These are phyloP conservation scores for Cheumatopsyche charites DNA, from an alignment of 1,140 invertebrate species.

Conservation along the genomic window DNA sequence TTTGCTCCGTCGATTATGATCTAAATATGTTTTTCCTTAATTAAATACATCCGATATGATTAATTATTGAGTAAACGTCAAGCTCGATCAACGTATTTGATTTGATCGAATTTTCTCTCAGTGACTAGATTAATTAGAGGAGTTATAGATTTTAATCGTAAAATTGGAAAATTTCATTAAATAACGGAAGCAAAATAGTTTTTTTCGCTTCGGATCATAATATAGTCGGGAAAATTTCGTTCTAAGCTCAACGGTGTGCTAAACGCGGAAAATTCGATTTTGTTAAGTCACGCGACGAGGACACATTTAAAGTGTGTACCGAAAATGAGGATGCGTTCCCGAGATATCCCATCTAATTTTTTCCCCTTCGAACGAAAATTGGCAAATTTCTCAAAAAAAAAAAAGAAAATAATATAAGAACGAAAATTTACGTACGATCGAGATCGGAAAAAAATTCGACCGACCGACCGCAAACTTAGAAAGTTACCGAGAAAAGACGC, in stretches of 20 bases:
- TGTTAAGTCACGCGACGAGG: slow-evolving; percentile 15
- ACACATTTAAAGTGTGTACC: slow-evolving; percentile 13
- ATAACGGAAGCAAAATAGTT: no score
- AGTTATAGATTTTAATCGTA: no score
- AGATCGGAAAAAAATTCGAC: background rate
- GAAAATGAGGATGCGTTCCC: slow-evolving; percentile 27
- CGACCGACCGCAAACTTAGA: background rate
- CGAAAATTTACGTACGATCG: background rate
- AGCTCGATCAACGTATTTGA: no score
- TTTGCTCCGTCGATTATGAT: no score
- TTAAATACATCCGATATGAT: no score
- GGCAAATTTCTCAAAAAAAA: slow-evolving; percentile 12
- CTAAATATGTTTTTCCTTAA: no score
- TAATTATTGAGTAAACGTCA: no score
- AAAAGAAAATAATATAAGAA: background rate
- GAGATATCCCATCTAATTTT: slow-evolving; percentile 14
- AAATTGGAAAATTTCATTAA: no score
- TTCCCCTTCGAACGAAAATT: background rate
- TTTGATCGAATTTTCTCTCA: no score
- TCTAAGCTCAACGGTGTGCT: background rate
- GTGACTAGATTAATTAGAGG: no score
- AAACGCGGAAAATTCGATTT: background rate
- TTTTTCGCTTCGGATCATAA: no score
- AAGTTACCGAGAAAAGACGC: no score
- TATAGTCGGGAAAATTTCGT: background rate